Conservation (phyloP, 2,797 vertebrate species). For the Catostomus latipinnis region DNA sequence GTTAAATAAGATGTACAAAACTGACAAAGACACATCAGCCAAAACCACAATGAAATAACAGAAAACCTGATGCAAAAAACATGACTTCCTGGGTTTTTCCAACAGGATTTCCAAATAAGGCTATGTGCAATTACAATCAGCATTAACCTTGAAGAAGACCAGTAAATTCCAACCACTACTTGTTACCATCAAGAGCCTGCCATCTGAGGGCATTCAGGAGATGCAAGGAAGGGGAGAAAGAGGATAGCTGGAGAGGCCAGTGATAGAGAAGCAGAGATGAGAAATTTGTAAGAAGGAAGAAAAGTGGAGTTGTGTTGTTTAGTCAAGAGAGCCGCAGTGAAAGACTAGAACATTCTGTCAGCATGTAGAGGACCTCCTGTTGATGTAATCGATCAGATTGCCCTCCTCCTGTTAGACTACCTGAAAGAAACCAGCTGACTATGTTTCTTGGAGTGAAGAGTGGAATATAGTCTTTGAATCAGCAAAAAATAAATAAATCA, state of each 20-base stretch:
- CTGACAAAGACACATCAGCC: not conserved
- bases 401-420: constrained; percentile 24
- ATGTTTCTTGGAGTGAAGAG: constrained; percentile 13
- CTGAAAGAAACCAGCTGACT: constrained; percentile 34
- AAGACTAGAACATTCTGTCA: constrained; percentile 45
- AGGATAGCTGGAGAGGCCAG: constrained; percentile 8
- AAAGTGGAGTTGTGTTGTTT: constrained; percentile 43
- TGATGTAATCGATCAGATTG: constrained; percentile 30
- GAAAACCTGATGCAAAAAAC: not conserved
- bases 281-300: constrained; percentile 50
- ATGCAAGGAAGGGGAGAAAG: constrained; percentile 14
- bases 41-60: constrained; percentile 16
- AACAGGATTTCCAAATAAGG: constrained; percentile 26
- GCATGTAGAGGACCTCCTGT: constrained; percentile 39
- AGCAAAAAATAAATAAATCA: not conserved
- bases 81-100: constrained; percentile 20
- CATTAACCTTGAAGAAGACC: constrained; percentile 35
- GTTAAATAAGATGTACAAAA: constrained; percentile 3
- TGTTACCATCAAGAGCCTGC: constrained; percentile 31
- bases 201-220: constrained; percentile 27
- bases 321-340: constrained; percentile 20
- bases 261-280: constrained; percentile 56
- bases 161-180: constrained; percentile 48
- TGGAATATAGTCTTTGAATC: constrained; percentile 23
- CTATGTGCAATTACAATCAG: constrained; percentile 51